Conservation (phyloP, 2,888 invertebrate genomes). For the Pyrrhia umbra region DNA sequence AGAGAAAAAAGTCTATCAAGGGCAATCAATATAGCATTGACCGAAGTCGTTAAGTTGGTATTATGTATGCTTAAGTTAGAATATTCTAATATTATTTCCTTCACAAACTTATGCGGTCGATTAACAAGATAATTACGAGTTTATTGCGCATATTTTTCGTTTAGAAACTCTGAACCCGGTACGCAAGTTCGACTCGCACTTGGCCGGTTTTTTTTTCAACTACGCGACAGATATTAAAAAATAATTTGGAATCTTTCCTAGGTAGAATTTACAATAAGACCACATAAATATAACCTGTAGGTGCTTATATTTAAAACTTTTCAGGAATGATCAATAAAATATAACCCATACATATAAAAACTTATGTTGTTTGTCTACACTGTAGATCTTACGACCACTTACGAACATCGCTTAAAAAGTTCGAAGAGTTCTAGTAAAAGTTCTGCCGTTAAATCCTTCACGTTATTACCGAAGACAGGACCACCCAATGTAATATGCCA, state of each 20-base stretch:
- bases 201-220: too few relatives aligned
- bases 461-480: constrained; percentile 2
- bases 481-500: constrained; percentile 19
- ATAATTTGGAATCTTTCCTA: too few relatives aligned
- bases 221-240: too few relatives aligned
- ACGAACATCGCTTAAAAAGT: constrained; percentile 26
- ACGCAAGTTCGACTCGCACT: too few relatives aligned
- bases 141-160: too few relatives aligned
- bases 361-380: constrained; percentile 9
- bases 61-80: too few relatives aligned
- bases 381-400: neutral
- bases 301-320: neutral
- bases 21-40: neutral
- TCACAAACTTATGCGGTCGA: too few relatives aligned
- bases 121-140: too few relatives aligned
- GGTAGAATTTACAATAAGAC: too few relatives aligned
- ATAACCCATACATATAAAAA: neutral
- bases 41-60: neutral
- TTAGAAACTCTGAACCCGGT: too few relatives aligned
- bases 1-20: neutral
- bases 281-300: too few relatives aligned
- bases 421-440: constrained; percentile 19
- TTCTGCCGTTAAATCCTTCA: constrained; percentile 34
- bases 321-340: neutral
- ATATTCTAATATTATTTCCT: too few relatives aligned